Percentiles rank a stretch among this genome's conserved stretches.
phyloP scores from a whole-genome alignment of 2,113 vertebrate genomes.

The Gobio gobio region DNA sequence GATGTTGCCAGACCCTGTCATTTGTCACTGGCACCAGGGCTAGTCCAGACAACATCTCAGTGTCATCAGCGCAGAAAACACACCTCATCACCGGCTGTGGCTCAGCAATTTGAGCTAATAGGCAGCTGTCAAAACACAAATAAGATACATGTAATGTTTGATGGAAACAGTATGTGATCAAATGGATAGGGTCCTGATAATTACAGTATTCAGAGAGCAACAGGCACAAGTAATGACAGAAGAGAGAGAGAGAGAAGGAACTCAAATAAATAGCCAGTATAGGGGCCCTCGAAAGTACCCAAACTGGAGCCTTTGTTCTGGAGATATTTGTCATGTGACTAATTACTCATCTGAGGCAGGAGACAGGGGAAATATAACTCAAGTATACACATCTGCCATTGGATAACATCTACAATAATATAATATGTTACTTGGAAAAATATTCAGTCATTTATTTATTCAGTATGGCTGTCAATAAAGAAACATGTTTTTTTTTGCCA shows the following conservation, averaged over 20 bases:
- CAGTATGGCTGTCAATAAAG: neutral
- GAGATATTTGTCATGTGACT: neutral
- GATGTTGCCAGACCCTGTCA: neutral
- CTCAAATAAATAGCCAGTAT: neutral
- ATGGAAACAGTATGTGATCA: neutral
- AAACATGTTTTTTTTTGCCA: neutral
- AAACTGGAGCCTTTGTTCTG: neutral
- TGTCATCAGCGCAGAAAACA: neutral
- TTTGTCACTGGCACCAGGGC: slow-evolving; percentile 7
- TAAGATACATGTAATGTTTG: neutral
- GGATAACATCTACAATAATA: neutral
- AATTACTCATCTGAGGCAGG: neutral
- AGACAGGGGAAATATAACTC: neutral
- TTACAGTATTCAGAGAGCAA: neutral
- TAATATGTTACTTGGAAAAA: neutral
- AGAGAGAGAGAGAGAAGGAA: neutral
- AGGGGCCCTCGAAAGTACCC: neutral
- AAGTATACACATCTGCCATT: neutral
- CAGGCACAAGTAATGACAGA: neutral
- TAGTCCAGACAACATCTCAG: slow-evolving; percentile 2
- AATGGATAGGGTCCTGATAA: neutral
- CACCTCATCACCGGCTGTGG: neutral
- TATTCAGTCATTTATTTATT: neutral
- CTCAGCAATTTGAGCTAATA: neutral
- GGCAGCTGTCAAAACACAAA: neutral